Base-by-base conservation (phyloP, 1,140 invertebrate genomes). In the Alviniconcha marisindica region DNA sequence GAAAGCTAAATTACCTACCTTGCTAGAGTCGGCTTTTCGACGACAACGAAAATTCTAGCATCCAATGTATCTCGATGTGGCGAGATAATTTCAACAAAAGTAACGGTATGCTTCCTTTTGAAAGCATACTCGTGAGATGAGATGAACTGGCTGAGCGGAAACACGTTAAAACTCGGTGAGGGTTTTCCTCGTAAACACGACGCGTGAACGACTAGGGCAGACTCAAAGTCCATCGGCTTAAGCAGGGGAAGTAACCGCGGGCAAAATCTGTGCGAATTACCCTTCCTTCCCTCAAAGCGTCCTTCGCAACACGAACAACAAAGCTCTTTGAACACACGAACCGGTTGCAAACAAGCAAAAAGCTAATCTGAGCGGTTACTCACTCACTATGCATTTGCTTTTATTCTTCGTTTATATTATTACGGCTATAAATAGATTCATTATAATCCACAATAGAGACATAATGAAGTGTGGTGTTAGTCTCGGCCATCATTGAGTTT, bases 41-140 rank as follows among this genome's bases (percentile, higher is more conserved):
- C 60, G 60, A 63, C 7, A 7, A 31, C 60, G 60, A 63, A 63
- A 7, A 24, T 63, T 31, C 60, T 63, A 63, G 60, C 60, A 18
- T 48, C 60, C 60, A 31, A n/a, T 63, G 28, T 63, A 63, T n/a
- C 60, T 14, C 60, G 5, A 5, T n/a, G 28, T 63, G 10, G 60
- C 60, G 60, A 63, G 60, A 63, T 63, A 63, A 12, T 31, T 7
- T 31, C 7, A 12, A 12, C 7, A 12, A 12, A 12, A 24, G 28
- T 63, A 63, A 63, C 21, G 60, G 60, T 63, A 63, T 63, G 60
- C 60, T 63, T 63, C 60, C 60, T 63, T n/a, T 63, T 24, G 60
- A 63, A 63, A 63, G 60, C 60, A 63, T 63, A 63, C 60, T 63
- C 60, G 21, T 63, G 7, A 31, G 60, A 4, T 31, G 60, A n/a